Percentiles rank a stretch among this genome's conserved stretches.
Evolutionary conservation across 1,140 invertebrate genomes (phyloP).

Genomic region (Diachasmimorpha longicaudata): DNA sequence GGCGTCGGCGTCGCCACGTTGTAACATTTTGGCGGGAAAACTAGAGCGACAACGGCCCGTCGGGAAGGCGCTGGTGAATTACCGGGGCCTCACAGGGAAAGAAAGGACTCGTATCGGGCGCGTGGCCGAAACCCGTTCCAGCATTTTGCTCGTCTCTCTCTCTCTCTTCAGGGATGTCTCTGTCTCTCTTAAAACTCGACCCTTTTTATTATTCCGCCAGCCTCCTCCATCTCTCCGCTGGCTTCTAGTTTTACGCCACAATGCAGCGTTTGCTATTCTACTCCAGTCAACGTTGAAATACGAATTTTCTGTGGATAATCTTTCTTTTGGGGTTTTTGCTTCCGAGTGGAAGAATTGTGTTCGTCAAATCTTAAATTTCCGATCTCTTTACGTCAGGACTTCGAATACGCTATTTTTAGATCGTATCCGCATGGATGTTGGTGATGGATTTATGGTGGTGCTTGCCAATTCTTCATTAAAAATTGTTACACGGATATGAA

Average conservation of each 20-base stretch:
- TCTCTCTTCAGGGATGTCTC: conserved; percentile 32
- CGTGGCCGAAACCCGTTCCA: conserved; percentile 56
- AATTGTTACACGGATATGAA: too few relatives aligned
- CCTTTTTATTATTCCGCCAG: conserved; percentile 25
- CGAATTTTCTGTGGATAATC: background rate
- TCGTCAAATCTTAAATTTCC: too few relatives aligned
- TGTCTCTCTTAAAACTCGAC: conserved; percentile 3
- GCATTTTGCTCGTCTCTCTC: conserved; percentile 15
- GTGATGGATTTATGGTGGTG: too few relatives aligned
- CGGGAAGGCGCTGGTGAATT: background rate
- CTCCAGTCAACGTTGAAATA: background rate
- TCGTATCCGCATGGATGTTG: too few relatives aligned
- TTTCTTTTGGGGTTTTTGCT: background rate
- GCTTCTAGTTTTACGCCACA: conserved; percentile 54
- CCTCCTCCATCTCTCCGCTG: conserved; percentile 5
- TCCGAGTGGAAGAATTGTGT: too few relatives aligned
- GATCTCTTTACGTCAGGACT: too few relatives aligned
- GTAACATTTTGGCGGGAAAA: conserved; percentile 53
- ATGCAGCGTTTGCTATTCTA: conserved; percentile 5
- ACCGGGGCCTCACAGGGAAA: conserved; percentile 25
- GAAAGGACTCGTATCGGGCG: conserved; percentile 26
- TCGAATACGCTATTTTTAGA: too few relatives aligned
- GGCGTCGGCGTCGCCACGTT: conserved; percentile 14
- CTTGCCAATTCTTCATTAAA: too few relatives aligned
- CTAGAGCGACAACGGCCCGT: conserved; percentile 17